Base-by-base conservation (phyloP, 2,888 invertebrate genomes). In the Drosophila anceps region DNA sequence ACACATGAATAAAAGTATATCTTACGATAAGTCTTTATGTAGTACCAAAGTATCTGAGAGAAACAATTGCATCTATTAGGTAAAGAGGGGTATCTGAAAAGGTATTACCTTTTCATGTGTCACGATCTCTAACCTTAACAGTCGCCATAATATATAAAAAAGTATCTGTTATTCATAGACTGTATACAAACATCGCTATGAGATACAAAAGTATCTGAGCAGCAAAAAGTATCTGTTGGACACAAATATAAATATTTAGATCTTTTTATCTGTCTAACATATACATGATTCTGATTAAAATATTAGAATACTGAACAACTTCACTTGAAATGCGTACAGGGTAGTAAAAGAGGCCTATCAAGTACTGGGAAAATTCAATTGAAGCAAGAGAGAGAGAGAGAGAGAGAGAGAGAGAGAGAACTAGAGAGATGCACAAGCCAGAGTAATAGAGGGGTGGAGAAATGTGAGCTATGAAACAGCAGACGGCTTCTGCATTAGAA, bases 401-500 rank as follows among this genome's bases (percentile, higher is more conserved):
- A 41, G 43, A 35, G 37, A 41, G 43, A 35, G 37, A 41, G 43
- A n/a, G 46, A 61, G 68, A 65, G 37, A 41, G 43, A 35, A 15
- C 13, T 12, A 44, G 63, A 27, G 44, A 46, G 41, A 43, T 57
- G 57, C 57, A 43, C 46, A 37, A 35, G 54, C 53, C 50, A 55
- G 58, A 58, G 68, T 55, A 64, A 57, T 50, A 24, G 68, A 50
- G 48, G 29, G 68, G 73, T 12, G 74, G 69, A 73, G 54, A 37
- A 69, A 67, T 62, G 73, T 44, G 41, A 69, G 62, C 64, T 68
- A 68, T 71, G 58, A 76, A 74, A 66, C 59, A 79, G 75, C 84
- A 81, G 82, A 84, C 79, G 76, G 70, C 88, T 88, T 88, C 90
- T 88, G 82, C 77, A 89, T 83, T 89, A 85, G 82, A 88, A 90